These are phyloP conservation scores for Charadrius vociferus DNA, from an alignment of 2,113 vertebrate genomes.

Conservation along the genomic window DNA sequence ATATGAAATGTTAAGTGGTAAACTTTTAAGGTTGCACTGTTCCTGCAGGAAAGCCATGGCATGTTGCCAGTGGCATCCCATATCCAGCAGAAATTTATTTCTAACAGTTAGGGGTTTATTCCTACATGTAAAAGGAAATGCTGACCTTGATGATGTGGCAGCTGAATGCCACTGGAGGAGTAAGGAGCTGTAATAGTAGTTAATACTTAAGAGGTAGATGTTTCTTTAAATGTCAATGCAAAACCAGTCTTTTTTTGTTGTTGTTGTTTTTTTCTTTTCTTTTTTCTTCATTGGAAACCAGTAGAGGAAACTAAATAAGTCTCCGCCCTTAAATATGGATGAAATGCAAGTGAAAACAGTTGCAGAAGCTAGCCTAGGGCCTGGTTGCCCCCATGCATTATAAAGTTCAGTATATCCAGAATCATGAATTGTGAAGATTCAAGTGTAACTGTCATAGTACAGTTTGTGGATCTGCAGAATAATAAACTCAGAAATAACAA, in stretches of 20 bases:
- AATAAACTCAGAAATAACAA: constrained; percentile 50
- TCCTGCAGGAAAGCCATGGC: background rate
- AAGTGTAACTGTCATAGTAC: background rate
- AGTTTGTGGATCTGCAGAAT: background rate
- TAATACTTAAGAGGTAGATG: background rate
- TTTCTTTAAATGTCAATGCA: background rate
- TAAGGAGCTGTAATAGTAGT: background rate
- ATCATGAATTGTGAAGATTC: background rate
- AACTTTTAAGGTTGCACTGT: background rate
- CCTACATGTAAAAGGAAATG: background rate
- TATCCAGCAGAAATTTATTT: background rate
- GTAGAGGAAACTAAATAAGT: background rate
- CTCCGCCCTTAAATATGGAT: background rate
- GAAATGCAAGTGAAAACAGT: background rate
- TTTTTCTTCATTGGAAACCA: background rate
- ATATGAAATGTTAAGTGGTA: background rate
- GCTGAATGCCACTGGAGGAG: background rate
- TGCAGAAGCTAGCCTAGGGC: background rate
- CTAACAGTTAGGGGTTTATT: background rate
- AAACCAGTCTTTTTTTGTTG: rapidly evolving
- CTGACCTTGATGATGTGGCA: background rate
- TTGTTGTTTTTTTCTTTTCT: background rate
- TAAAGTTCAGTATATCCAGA: background rate
- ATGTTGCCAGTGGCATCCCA: background rate
- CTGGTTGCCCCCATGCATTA: background rate